A percentile compares a stretch with the other conserved stretches of the same genome.
Evolutionary conservation across 1,140 invertebrate genomes (phyloP).

Genomic region (Druon quercuslanigerum): DNA sequence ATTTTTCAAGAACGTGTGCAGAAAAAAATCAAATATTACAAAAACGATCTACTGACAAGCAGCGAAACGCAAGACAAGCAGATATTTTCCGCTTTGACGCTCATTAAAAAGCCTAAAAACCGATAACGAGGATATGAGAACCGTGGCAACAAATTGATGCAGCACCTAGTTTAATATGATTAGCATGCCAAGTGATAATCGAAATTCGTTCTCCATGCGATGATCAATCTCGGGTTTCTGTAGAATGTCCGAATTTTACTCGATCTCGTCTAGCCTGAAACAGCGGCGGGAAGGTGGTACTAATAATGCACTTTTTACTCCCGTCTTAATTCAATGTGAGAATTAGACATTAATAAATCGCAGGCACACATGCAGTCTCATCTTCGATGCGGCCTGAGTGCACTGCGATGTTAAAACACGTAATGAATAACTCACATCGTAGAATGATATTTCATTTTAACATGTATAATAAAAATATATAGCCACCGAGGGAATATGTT

Average conservation of each 20-base stretch:
- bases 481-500: constrained; percentile 29
- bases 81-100: background rate
- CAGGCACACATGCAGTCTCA: constrained; percentile 1
- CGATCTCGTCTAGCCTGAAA: constrained; percentile 1
- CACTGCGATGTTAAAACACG: constrained; percentile 5
- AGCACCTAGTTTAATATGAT: background rate
- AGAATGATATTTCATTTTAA: constrained; percentile 20
- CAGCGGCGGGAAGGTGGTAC: background rate
- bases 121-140: background rate
- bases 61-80: background rate
- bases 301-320: background rate
- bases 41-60: background rate
- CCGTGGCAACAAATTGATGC: background rate
- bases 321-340: background rate
- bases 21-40: constrained; percentile 8
- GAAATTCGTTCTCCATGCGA: background rate
- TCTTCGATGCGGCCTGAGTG: background rate
- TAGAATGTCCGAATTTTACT: background rate
- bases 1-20: background rate
- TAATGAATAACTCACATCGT: background rate
- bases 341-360: constrained; percentile 11
- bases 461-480: constrained; percentile 29
- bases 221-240: background rate
- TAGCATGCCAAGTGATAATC: background rate
- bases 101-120: background rate